Conservation (phyloP, 2,113 vertebrate species). For the Phylloscopus trochiloides region DNA sequence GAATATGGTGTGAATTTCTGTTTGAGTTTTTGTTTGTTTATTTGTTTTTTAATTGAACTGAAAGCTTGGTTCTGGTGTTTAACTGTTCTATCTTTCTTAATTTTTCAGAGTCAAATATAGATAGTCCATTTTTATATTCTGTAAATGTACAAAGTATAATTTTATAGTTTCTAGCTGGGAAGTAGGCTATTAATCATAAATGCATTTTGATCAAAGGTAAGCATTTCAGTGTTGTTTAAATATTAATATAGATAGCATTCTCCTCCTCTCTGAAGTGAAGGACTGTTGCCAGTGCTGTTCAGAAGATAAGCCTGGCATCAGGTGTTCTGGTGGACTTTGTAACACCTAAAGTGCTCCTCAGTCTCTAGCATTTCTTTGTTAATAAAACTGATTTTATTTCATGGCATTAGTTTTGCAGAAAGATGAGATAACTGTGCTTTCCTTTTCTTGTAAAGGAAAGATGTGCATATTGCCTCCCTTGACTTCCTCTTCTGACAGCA, state of each 20-base stretch:
- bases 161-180: neutral
- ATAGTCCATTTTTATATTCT: neutral
- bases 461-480: neutral
- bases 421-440: neutral
- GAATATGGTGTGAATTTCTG: neutral
- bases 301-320: neutral
- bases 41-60: neutral
- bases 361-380: neutral
- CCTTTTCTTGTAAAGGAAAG: neutral
- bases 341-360: neutral
- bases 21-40: neutral
- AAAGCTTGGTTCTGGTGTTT: neutral
- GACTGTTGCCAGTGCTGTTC: neutral
- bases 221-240: neutral
- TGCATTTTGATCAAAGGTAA: neutral
- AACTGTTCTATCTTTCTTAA: neutral
- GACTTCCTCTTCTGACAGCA: neutral
- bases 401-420: neutral
- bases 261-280: neutral
- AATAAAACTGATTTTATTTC: conserved; percentile 11
- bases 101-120: neutral
- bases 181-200: neutral
- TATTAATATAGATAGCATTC: neutral
- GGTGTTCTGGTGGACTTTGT: neutral
- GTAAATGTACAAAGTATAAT: neutral